Evolutionary conservation across 2,888 invertebrate species (phyloP), one percentile per base, ranked within the genome.

Genomic region (Lepidocyrtoides sp.): DNA sequence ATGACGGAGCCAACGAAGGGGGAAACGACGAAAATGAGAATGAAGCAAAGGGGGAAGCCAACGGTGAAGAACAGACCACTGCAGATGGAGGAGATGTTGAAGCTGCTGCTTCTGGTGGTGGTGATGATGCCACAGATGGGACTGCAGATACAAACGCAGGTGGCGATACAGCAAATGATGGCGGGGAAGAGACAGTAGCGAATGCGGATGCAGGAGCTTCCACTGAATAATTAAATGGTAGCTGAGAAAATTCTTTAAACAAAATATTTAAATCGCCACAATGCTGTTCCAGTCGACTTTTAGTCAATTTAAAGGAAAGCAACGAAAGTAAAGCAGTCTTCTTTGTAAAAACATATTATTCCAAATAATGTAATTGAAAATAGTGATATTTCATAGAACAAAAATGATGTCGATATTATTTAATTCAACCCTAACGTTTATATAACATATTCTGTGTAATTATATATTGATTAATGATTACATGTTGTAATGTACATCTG

Each of bases 321-420:
- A 32, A 84, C 26, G n/a, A 36, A 17, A 72, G 72, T 66, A 36
- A 57, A 72, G 72, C 85, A 85, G 85, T 85, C 85, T 85, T 85
- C 85, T 72, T 75, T 57, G 44, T 69, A 72, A 84, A 48, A 72
- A 36, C n/a, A 29, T 57, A 79, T 36, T 36, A 36, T 23, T 23
- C 23, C 0, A 23, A 10, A 44, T n/a, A 20, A 72, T 72, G 14
- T 44, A 1, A 26, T 20, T 14, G 4, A n/a, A 36, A 17, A 63
- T 69, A 29, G 23, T 32, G 66, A 66, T 66, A 32, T 36, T 36
- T 36, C 3, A 66, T 66, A 66, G 29, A 32, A 32, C 32, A 32
- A 66, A 66, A 66, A 32, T 66, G 32, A 66, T 66, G 66, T 66
- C 66, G 66, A 66, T 66, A 66, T 66, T 66, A 66, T 66, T 66